A percentile compares a stretch with the other conserved stretches of the same genome.
Conservation (phyloP, 2,888 invertebrate species). For the Caenorhabditis sp. region DNA sequence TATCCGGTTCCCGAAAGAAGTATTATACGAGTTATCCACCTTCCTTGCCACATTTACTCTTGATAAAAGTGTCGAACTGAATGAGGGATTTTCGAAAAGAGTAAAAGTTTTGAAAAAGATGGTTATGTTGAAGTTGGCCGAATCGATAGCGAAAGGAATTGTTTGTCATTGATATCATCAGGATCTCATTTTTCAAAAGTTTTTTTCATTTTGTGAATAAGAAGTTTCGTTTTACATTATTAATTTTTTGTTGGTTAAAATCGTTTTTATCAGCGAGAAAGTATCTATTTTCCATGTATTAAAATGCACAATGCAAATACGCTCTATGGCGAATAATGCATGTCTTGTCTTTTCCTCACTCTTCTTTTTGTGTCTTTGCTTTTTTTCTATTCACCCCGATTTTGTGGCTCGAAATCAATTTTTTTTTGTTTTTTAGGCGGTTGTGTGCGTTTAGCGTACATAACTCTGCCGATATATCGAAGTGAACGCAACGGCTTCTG, state of each 20-base stretch:
- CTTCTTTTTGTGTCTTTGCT: background rate
- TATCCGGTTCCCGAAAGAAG: constrained; percentile 22
- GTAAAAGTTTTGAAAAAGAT: constrained; percentile 40
- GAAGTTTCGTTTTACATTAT: background rate
- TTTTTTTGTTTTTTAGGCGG: constrained; percentile 30
- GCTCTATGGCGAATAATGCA: background rate
- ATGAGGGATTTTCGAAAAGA: constrained; percentile 20
- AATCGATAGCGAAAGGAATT: constrained; percentile 30
- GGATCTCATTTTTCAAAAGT: background rate
- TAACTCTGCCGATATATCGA: constrained; percentile 35
- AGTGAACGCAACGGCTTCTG: constrained; percentile 55
- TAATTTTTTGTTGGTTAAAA: background rate
- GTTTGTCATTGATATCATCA: background rate
- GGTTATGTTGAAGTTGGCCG: constrained; percentile 35
- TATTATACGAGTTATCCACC: constrained; percentile 32
- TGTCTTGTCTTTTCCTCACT: background rate
- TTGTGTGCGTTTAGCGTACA: constrained; percentile 43
- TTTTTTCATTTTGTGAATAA: constrained; percentile 13
- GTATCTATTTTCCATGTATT: too few species aligned
- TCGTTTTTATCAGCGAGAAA: too few species aligned
- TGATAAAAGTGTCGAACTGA: constrained; percentile 24
- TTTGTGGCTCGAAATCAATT: background rate
- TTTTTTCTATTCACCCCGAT: background rate
- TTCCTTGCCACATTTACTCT: constrained; percentile 28
- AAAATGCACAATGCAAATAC: background rate